Conservation (phyloP, 2,888 invertebrate species). For the Gymnoscelis rufifasciata region DNA sequence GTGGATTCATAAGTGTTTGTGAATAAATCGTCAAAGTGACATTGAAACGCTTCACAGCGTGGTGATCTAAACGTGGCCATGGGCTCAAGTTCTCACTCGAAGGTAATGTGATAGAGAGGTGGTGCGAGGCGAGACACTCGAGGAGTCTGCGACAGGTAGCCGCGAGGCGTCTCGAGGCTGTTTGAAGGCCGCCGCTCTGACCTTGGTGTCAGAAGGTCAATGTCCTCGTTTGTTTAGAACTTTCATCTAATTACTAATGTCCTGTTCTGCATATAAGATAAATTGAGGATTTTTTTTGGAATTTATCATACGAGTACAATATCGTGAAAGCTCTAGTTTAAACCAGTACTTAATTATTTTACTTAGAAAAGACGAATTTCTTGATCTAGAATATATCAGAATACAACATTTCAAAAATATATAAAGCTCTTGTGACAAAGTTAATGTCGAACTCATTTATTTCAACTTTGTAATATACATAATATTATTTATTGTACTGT, state of each 20-base stretch:
- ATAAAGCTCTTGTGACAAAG: no score
- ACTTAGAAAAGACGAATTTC: no score
- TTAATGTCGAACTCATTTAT: no score
- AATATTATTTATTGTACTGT: no score
- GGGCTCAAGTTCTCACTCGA: conserved; percentile 64
- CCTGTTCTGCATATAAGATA: neutral
- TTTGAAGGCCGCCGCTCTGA: conserved; percentile 76
- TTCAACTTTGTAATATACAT: no score
- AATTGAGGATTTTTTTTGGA: no score
- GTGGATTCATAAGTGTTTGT: conserved; percentile 45
- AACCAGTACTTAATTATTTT: no score
- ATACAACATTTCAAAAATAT: no score
- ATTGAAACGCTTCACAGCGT: conserved; percentile 55
- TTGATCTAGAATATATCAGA: no score
- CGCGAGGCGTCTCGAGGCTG: conserved; percentile 50
- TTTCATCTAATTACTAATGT: conserved; percentile 48
- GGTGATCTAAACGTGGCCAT: conserved; percentile 68
- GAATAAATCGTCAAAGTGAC: conserved; percentile 44
- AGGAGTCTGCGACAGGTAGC: conserved; percentile 60
- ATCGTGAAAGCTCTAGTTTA: no score
- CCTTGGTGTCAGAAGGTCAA: conserved; percentile 76
- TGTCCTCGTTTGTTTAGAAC: conserved; percentile 66
- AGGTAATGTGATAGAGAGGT: conserved; percentile 66
- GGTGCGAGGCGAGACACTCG: conserved; percentile 52
- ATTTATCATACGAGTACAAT: no score